Evolutionary conservation across 2,888 invertebrate genomes (phyloP).

Genomic region (Torymus auratus): DNA sequence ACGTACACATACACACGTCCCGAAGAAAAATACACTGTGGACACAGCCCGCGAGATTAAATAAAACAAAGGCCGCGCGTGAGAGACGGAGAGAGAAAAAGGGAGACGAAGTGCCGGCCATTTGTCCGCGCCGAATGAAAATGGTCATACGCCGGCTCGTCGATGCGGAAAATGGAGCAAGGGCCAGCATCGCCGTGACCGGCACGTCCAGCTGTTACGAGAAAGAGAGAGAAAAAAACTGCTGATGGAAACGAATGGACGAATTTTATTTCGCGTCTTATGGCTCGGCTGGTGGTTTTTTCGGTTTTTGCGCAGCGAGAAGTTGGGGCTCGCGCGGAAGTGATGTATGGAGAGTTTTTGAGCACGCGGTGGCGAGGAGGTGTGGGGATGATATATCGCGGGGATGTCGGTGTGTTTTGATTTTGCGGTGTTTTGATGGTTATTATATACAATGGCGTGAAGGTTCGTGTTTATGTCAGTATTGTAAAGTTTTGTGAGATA

Average conservation of each 20-base stretch:
- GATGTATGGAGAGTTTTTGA: no score
- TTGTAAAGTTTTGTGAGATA: no score
- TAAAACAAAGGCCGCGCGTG: conserved; percentile 3
- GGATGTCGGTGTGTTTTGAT: no score
- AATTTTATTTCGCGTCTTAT: not conserved
- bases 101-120: conserved; percentile 5
- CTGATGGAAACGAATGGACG: not conserved
- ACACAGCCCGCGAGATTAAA: conserved; percentile 10
- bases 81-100: not conserved
- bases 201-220: conserved; percentile 8
- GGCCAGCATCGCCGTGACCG: no score
- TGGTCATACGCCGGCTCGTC: not conserved
- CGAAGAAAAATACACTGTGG: conserved; percentile 13
- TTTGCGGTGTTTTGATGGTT: no score
- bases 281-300: not conserved
- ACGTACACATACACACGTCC: no score
- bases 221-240: not conserved
- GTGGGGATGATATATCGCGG: no score
- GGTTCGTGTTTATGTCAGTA: no score
- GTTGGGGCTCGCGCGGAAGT: no score
- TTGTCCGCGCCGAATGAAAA: conserved; percentile 19
- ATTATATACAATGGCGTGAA: no score
- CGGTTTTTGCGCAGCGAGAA: not conserved
- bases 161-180: conserved; percentile 33
- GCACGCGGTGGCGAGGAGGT: no score